Percentiles rank a stretch among this genome's conserved stretches.
phyloP scores from a whole-genome alignment of 1,140 invertebrate genomes.

The Phymorhynchus buccinoides region DNA sequence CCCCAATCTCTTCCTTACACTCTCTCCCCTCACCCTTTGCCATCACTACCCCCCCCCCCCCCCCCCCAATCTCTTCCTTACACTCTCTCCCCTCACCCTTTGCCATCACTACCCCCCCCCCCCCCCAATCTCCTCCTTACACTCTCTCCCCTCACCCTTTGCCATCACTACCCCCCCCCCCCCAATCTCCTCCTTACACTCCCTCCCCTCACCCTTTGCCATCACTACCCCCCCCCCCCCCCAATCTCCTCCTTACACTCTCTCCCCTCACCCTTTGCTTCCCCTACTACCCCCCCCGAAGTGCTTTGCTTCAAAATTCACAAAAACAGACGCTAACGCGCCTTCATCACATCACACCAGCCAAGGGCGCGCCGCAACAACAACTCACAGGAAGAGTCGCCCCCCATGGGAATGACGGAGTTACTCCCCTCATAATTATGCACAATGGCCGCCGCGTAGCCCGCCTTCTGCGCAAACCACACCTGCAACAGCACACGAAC shows the following conservation, averaged over 20 bases:
- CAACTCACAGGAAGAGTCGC: conserved; percentile 37
- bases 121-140: background rate
- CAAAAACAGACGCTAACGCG: no score
- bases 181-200: background rate
- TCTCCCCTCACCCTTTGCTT: background rate
- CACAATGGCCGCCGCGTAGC: conserved; percentile 51
- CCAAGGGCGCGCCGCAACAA: background rate
- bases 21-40: background rate
- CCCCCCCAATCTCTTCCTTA: background rate
- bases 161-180: background rate
- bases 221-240: background rate
- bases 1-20: background rate
- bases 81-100: background rate
- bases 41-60: background rate
- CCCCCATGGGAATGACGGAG: conserved; percentile 40
- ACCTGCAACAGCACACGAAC: conserved; percentile 50
- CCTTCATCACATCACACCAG: background rate
- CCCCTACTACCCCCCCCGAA: background rate
- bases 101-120: background rate
- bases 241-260: background rate
- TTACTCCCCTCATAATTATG: conserved; percentile 47
- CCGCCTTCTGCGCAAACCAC: conserved; percentile 44
- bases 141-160: background rate
- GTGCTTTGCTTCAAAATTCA: no score
- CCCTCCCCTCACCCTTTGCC: background rate